Conservation (phyloP, 2,888 invertebrate species). For the Leucophenga montana region DNA sequence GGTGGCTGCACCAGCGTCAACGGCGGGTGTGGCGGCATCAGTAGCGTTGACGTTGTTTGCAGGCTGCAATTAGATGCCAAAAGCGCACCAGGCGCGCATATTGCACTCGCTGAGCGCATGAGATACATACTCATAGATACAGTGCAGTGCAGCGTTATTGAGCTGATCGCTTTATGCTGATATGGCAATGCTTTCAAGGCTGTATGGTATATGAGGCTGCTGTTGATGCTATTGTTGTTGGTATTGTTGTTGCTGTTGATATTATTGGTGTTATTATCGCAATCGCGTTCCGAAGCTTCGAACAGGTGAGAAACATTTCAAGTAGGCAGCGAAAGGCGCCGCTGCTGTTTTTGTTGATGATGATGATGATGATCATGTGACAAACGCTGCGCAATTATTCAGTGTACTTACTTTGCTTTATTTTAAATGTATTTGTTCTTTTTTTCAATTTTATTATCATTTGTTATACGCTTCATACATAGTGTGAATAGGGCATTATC, state of each 20-base stretch:
- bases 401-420: not conserved
- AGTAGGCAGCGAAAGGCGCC: not conserved
- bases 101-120: constrained; percentile 4
- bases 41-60: not conserved
- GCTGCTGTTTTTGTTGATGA: not conserved
- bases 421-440: constrained; percentile 1
- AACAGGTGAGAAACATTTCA: not conserved
- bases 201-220: not conserved
- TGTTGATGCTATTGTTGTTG: not conserved
- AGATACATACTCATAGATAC: not conserved
- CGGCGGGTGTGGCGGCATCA: no score
- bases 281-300: not conserved
- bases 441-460: not conserved
- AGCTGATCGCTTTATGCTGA: constrained; percentile 19
- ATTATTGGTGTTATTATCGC: constrained; percentile 14
- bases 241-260: not conserved
- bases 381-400: constrained; percentile 10
- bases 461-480: not conserved
- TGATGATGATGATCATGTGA: constrained; percentile 18
- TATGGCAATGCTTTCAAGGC: constrained; percentile 17
- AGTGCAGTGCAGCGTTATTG: no score
- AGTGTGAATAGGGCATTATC: no score
- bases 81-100: constrained; percentile 24
- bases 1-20: not conserved
- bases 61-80: constrained; percentile 23